Conservation (phyloP, 2,113 vertebrate genomes). For the Tachysurus fulvidraco region DNA sequence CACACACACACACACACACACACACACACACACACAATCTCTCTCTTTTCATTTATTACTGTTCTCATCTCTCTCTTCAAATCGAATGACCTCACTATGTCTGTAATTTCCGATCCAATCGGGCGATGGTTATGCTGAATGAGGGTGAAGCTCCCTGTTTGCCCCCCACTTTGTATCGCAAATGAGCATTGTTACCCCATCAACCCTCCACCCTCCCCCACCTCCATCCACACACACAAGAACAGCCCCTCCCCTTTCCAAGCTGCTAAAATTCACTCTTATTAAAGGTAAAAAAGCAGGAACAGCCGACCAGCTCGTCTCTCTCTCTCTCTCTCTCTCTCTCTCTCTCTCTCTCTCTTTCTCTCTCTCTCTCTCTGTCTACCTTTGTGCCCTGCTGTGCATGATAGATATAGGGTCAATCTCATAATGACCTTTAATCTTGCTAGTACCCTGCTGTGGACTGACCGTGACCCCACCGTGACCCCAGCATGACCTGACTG, state of each 20-base stretch:
- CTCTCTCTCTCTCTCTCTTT: background rate
- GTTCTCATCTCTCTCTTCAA: constrained; percentile 36
- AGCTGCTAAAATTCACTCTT: constrained; percentile 44
- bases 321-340: background rate
- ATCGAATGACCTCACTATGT: constrained; percentile 49
- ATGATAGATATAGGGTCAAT: background rate
- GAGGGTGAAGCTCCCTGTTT: constrained; percentile 42
- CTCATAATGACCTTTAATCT: background rate
- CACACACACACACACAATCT: background rate
- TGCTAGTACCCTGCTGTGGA: background rate
- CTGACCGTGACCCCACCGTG: background rate
- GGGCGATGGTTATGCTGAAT: constrained; percentile 28
- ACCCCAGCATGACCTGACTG: background rate
- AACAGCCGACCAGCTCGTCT: background rate
- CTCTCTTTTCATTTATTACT: constrained; percentile 29
- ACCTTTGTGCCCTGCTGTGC: background rate
- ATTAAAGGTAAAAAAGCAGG: constrained; percentile 27
- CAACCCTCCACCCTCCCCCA: background rate
- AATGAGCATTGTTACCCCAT: constrained; percentile 1
- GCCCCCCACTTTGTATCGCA: constrained; percentile 41
- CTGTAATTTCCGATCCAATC: constrained; percentile 46
- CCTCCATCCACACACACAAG: too few relatives aligned
- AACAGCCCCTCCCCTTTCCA: background rate
- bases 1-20: constrained; percentile 6
- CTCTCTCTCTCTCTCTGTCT: background rate